phyloP scores from a whole-genome alignment of 2,797 vertebrate species.

The Zenarchopterus dispar region DNA sequence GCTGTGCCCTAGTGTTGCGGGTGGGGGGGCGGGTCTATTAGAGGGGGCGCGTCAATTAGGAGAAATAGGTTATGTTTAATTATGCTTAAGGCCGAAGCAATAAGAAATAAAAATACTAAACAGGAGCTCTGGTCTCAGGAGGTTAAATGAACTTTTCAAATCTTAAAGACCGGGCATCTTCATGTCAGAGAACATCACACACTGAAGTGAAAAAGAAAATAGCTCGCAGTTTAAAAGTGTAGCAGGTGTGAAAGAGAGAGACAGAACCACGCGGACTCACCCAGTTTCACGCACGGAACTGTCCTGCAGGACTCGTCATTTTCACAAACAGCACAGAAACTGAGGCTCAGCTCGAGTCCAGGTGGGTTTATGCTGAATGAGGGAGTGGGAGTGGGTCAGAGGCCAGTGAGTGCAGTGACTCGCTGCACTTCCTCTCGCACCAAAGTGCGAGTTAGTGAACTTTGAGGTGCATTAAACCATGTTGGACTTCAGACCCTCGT shows the following conservation, averaged over 20 bases:
- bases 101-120: too few relatives aligned
- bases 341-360: conserved; percentile 4
- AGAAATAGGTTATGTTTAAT: too few relatives aligned
- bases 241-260: neutral
- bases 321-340: conserved; percentile 15
- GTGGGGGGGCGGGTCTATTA: too few relatives aligned
- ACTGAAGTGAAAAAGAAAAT: neutral
- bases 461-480: neutral
- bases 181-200: too few relatives aligned
- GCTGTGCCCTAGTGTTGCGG: too few relatives aligned
- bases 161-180: too few relatives aligned
- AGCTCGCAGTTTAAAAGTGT: neutral
- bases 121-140: too few relatives aligned
- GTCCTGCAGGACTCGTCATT: too few relatives aligned
- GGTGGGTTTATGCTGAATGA: neutral
- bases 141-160: too few relatives aligned
- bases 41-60: too few relatives aligned
- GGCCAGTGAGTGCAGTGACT: too few relatives aligned
- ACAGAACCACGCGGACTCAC: conserved; percentile 25
- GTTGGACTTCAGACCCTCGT: neutral
- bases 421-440: conserved; percentile 42
- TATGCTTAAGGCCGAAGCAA: too few relatives aligned
- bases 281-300: neutral
- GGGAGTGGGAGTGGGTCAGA: conserved; percentile 4
- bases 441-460: neutral